Evolutionary conservation across 2,113 vertebrate species (phyloP).

Genomic region (Junco hyemalis): DNA sequence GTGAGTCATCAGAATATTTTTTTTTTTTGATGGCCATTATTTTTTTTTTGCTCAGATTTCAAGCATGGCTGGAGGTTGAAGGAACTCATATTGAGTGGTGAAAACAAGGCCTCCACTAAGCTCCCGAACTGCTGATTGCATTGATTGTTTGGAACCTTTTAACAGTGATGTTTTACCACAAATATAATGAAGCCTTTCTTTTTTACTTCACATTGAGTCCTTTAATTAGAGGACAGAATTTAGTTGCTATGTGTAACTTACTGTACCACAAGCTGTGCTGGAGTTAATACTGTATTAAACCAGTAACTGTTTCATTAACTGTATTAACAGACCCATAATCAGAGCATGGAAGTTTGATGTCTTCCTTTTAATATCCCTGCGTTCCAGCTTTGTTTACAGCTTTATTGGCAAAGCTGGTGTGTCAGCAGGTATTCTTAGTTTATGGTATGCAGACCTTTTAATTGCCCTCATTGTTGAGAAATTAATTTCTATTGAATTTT

Average conservation of each 20-base stretch:
- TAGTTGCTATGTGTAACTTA: neutral
- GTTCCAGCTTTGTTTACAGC: neutral
- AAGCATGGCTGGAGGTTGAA: neutral
- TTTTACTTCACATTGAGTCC: neutral
- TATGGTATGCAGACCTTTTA: slow-evolving; percentile 38
- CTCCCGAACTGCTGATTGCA: neutral
- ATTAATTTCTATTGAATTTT: slow-evolving; percentile 56
- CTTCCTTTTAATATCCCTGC: neutral
- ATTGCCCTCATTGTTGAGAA: slow-evolving; percentile 65
- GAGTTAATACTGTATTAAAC: neutral
- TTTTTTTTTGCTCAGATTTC: neutral
- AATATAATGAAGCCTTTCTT: neutral
- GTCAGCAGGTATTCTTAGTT: neutral
- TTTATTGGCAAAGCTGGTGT: neutral
- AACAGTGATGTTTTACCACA: slow-evolving; percentile 1
- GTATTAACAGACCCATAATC: neutral
- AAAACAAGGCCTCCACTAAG: neutral
- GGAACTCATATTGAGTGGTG: neutral
- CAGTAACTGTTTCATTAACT: neutral
- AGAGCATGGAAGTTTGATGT: neutral
- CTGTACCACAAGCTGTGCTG: neutral
- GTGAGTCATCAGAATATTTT: neutral
- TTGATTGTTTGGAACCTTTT: slow-evolving; percentile 38
- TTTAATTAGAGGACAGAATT: slow-evolving; percentile 29
- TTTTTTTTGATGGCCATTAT: neutral